Percentiles rank a stretch among this genome's conserved stretches.
Conservation (phyloP, 2,888 invertebrate species). For the Troides helena region DNA sequence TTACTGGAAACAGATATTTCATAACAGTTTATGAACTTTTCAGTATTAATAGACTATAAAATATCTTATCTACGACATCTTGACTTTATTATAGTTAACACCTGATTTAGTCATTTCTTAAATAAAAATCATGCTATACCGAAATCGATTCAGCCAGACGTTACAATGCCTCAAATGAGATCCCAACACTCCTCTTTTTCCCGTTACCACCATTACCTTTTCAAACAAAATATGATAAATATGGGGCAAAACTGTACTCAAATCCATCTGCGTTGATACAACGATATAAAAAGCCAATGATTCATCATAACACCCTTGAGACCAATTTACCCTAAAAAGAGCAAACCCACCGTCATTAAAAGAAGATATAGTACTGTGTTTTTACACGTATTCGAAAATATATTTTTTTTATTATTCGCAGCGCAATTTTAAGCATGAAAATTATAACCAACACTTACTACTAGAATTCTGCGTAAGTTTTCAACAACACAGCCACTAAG, state of each 20-base stretch:
- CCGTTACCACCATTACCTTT: background rate
- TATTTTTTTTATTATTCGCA: constrained; percentile 9
- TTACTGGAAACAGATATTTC: no score
- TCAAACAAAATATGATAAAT: constrained; percentile 16
- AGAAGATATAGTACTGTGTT: constrained; percentile 20
- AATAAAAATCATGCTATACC: no score
- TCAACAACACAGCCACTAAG: no score
- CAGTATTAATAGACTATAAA: no score
- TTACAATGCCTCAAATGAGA: background rate
- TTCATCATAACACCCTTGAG: constrained; percentile 28
- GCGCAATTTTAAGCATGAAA: background rate
- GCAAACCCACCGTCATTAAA: constrained; percentile 28
- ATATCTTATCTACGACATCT: no score
- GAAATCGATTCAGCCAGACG: no score
- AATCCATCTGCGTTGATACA: constrained; percentile 19
- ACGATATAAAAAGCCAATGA: constrained; percentile 28
- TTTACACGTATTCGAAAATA: constrained; percentile 19
- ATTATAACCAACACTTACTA: background rate
- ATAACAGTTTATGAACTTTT: no score
- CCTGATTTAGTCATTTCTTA: no score
- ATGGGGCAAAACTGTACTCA: constrained; percentile 7
- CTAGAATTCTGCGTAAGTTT: no score
- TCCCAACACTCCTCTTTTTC: background rate
- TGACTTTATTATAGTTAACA: no score
- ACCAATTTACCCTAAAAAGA: constrained; percentile 28